Evolutionary conservation across 2,888 invertebrate species (phyloP), one percentile per base, ranked within the genome.

Genomic region (Atrina japonica): DNA sequence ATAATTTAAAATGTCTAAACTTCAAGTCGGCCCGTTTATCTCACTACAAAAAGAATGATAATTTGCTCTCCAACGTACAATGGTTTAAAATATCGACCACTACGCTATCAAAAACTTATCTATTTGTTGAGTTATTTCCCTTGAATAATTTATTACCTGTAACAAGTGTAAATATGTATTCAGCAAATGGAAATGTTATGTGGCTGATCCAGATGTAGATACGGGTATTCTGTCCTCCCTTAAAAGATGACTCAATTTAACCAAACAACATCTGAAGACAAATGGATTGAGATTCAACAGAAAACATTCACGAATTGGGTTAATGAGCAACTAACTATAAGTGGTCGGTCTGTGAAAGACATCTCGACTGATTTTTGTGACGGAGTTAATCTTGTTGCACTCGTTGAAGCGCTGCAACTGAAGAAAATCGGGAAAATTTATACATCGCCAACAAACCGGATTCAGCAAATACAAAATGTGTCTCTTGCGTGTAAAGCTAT

Each of bases 381-480:
- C 88, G 98, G 98, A 25, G 96, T 97, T 11, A 94, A 95, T 63
- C 92, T 99, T 3, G 97, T 98, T 87, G 95, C 96, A 0, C 91
- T 99, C 66, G 96, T 98, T 14, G 98, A 98, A 91, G 94, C 94
- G 27, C 92, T 98, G 47, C 97, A 97, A 88, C 95, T 96, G 66
- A 92, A 93, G 55, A 87, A 87, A 70, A 83, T 89, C 11, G 89
- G 88, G 0, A 75, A 93, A 69, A 90, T 91, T 40, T 95, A 95
- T 40, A 93, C 94, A 11, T 93, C 95, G 53, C 97, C 98, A 0
- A 94, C 94, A 30, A 98, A 98, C 91, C 97, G 97, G 89, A 98
- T 99, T 91, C 99, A 99, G 90, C 96, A 95, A 89, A 91, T 99
- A 86, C 98, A 98, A 91, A 99, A 99, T 91, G 98, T 97, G 25